Evolutionary conservation across 2,113 vertebrate species (phyloP).

Genomic region (Bothrops jararaca): DNA sequence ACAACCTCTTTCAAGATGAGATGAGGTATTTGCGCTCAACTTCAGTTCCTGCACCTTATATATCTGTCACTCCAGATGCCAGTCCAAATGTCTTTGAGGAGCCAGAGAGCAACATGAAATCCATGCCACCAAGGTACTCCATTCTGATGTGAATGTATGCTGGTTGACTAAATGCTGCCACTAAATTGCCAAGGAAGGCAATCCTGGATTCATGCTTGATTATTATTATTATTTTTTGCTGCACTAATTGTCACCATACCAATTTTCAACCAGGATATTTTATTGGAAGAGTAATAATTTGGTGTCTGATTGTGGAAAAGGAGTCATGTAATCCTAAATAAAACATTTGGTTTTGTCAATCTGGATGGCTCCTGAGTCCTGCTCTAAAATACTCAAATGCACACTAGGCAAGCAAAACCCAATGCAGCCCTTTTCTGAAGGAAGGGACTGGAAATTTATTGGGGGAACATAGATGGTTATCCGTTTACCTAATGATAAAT

Average conservation of each 20-base stretch:
- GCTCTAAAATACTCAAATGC: background rate
- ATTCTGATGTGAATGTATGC: conserved; percentile 21
- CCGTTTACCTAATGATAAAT: background rate
- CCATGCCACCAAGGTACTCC: conserved; percentile 94
- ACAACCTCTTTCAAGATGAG: conserved; percentile 98
- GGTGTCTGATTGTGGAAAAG: background rate
- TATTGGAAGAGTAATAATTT: background rate
- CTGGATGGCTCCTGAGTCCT: background rate
- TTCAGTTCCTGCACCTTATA: conserved; percentile 94
- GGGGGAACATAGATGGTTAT: background rate
- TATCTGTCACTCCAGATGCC: conserved; percentile 96
- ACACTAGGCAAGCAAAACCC: background rate
- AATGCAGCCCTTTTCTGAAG: background rate
- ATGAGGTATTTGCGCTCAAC: conserved; percentile 97
- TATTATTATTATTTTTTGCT: background rate
- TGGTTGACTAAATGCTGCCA: background rate
- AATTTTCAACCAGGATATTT: background rate
- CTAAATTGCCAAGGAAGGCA: too few species aligned
- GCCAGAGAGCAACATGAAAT: conserved; percentile 98
- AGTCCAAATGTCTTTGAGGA: conserved; percentile 98
- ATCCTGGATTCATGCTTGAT: background rate
- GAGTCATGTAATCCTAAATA: background rate
- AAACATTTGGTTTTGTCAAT: background rate
- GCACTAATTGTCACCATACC: background rate
- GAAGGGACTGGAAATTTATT: background rate